Evolutionary conservation across 2,113 vertebrate species (phyloP), one percentile per base, ranked within the genome.

Genomic region (Ceuthmochares aereus): DNA sequence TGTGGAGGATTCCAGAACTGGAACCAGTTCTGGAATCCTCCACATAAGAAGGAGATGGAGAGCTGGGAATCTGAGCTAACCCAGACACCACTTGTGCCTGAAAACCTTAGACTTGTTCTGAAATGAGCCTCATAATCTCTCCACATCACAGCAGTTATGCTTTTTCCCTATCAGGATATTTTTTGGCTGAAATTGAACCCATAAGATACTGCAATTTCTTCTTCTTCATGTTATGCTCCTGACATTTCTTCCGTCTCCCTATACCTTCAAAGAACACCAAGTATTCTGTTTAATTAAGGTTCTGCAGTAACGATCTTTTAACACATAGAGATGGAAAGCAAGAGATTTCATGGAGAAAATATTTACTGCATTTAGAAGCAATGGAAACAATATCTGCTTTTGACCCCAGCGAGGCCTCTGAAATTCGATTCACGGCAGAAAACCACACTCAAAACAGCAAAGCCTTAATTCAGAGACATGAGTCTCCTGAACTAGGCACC

Each of bases 401-500:
- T 86, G 86, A 96, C 92, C 90, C 25, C 34, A 22, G 51, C 18
- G 14, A 63, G 73, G 67, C 90, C 75, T 82, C 77, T 55, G 29
- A 76, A 97, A 85, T 83, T 47, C 86, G 74, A 26, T 69, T 77
- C 66, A 92, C 73, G 1, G 36, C 45, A 92, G 87, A 81, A 94
- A 90, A 91, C 52, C 22, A 12, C 93, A 87, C 56, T 59, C 77
- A 81, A 89, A 96, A 91, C 36, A 84, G 77, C 73, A 78, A 69
- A 92, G 54, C 90, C 58, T 91, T 94, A 91, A 96, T 78, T 96
- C 84, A 89, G 84, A 96, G 89, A n/a, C 87, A 51, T 22, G 70
- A 80, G 66, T 86, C 77, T 85, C 76, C 73, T 62, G 80, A 94
- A 96, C 64, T 59, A 64, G 92, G 92, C 95, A 90, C 87, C 77